Base-by-base conservation (phyloP, 2,113 vertebrate species). In the Oryzias javanicus region DNA sequence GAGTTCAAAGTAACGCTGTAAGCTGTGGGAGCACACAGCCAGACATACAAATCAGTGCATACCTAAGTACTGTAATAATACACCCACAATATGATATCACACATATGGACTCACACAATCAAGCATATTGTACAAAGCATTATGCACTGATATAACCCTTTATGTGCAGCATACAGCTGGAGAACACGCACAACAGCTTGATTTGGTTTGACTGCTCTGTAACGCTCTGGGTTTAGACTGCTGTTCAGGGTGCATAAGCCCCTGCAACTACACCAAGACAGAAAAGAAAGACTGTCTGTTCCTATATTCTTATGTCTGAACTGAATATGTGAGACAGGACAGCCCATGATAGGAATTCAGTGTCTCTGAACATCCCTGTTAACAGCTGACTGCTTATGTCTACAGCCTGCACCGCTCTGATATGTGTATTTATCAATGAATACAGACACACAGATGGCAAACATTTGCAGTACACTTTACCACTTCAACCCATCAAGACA, bases 281-380 rank as follows among this genome's bases (percentile, higher is more conserved):
- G 70, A 79, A 79, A 78, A 80, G 71, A 75, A 81, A 81, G 49
- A 70, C 67, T 76, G 80, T 81, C 76, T 74, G 60, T 70, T 75
- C 62, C 70, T 44, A 84, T 84, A 72, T 78, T 76, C 66, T 60
- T 74, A 35, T 35, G 35, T 35, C 64, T 82, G 69, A 80, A 50
- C 70, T 42, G 62, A 74, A 71, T 40, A 35, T 56, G 64, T 46
- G 22, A 64, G 64, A 79, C 55, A 65, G 61, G 55, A 83, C 16
- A 48, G 61, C n/a, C 25, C 29, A 41, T 17, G 16, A 72, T 14
- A 29, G 42, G n/a, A 59, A 58, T 22, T 6, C 29, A 60, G 55
- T 27, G 24, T 72, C 19, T 63, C 22, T 58, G 42, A 40, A 2
- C 40, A 52, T 60, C 66, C 54, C 18, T 47, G 59, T 54, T 35